phyloP scores from a whole-genome alignment of 2,797 vertebrate species.

The Channa striata region DNA sequence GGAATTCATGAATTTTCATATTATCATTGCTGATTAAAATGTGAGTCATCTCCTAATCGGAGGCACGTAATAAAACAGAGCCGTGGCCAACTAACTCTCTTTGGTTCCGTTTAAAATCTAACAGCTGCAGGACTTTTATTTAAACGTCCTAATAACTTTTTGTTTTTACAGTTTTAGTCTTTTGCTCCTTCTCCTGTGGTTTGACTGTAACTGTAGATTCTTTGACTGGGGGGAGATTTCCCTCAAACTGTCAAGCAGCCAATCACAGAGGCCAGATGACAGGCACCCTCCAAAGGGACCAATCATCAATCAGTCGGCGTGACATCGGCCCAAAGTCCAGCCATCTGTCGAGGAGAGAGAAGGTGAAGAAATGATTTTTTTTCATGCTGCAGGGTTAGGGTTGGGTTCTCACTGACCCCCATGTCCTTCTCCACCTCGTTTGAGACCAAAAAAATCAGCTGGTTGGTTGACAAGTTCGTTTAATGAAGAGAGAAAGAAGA shows the following conservation, averaged over 20 bases:
- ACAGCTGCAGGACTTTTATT: background rate
- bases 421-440: too few relatives aligned
- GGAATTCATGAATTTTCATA: too few relatives aligned
- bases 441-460: too few relatives aligned
- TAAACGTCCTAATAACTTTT: background rate
- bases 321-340: constrained; percentile 10
- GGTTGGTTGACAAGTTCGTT: too few relatives aligned
- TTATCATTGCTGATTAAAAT: too few relatives aligned
- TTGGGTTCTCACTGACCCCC: too few relatives aligned
- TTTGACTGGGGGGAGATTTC: background rate
- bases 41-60: too few relatives aligned
- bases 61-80: too few relatives aligned
- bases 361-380: background rate
- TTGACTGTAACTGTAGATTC: constrained; percentile 26
- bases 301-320: constrained; percentile 48
- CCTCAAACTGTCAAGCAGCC: constrained; percentile 18
- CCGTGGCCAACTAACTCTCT: too few relatives aligned
- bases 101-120: background rate
- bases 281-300: constrained; percentile 43
- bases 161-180: background rate
- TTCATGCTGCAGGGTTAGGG: too few relatives aligned
- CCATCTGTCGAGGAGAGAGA: constrained; percentile 17
- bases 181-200: background rate
- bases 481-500: too few relatives aligned
- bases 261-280: constrained; percentile 30